phyloP scores from a whole-genome alignment of 2,888 invertebrate genomes.

The Digitonthophagus gazella region DNA sequence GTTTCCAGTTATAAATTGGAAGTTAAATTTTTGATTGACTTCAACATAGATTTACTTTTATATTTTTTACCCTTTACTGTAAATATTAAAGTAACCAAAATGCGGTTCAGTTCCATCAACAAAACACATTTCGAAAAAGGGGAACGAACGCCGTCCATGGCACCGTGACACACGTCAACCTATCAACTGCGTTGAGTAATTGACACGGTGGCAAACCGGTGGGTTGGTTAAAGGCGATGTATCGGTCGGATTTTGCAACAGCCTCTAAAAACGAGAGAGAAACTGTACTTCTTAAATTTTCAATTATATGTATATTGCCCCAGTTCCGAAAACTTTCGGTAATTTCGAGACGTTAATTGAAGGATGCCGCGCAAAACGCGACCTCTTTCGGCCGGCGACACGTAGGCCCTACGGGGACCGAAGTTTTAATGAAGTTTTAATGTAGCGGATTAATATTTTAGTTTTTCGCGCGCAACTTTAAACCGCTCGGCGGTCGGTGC shows the following conservation, averaged over 20 bases:
- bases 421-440: constrained; percentile 17
- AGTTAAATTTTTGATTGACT: too few relatives aligned
- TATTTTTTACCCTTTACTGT: too few relatives aligned
- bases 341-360: not conserved
- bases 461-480: not conserved
- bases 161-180: not conserved
- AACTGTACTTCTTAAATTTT: not conserved
- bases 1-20: too few relatives aligned
- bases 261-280: not conserved
- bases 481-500: not conserved
- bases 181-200: not conserved
- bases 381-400: not conserved
- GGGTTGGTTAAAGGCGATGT: not conserved
- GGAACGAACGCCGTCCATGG: not conserved
- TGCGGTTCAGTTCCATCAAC: too few relatives aligned
- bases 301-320: not conserved
- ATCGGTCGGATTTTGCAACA: too few relatives aligned
- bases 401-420: constrained; percentile 2
- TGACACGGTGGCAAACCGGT: not conserved
- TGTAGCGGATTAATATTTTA: constrained; percentile 17
- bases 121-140: not conserved
- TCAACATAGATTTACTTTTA: too few relatives aligned
- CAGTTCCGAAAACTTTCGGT: not conserved
- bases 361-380: not conserved
- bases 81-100: too few relatives aligned